Percentiles rank a stretch among this genome's conserved stretches.
Conservation (phyloP, 2,888 invertebrate genomes). For the Hyposoter didymator region DNA sequence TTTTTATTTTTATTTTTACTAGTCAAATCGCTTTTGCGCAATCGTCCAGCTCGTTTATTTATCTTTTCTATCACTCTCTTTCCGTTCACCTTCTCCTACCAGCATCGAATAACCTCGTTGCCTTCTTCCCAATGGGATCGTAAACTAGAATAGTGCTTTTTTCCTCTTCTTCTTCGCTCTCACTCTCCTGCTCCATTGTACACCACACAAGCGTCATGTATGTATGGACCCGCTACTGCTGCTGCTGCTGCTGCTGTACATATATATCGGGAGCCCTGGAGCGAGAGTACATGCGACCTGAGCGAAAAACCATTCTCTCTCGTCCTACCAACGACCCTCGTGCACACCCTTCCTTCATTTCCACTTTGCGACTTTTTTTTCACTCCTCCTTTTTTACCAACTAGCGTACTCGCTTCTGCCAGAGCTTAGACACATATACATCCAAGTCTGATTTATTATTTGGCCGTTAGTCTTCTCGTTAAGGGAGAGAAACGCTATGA, state of each 20-base stretch:
- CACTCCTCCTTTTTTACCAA: background rate
- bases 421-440: background rate
- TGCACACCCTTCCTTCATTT: background rate
- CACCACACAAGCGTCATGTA: conserved; percentile 5
- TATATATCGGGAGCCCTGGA: conserved; percentile 2
- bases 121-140: conserved; percentile 38
- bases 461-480: conserved; percentile 55
- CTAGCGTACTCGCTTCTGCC: conserved; percentile 1
- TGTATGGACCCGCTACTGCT: background rate
- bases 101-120: background rate
- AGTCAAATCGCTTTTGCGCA: background rate
- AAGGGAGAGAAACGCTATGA: conserved; percentile 24
- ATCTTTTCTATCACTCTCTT: background rate
- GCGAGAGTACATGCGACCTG: background rate
- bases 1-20: background rate
- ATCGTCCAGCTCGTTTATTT: background rate
- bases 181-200: conserved; percentile 2
- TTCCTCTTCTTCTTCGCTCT: conserved; percentile 2
- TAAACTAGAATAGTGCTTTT: conserved; percentile 35
- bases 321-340: conserved; percentile 2
- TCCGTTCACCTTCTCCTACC: conserved; percentile 8
- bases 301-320: conserved; percentile 10
- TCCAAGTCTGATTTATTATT: conserved; percentile 49
- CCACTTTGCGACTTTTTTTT: conserved; percentile 32
- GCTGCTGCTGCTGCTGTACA: background rate